A percentile compares a stretch with the other conserved stretches of the same genome.
These are phyloP conservation scores for Drosophila oshimai DNA, from an alignment of 1,140 invertebrate genomes.

Conservation along the genomic window DNA sequence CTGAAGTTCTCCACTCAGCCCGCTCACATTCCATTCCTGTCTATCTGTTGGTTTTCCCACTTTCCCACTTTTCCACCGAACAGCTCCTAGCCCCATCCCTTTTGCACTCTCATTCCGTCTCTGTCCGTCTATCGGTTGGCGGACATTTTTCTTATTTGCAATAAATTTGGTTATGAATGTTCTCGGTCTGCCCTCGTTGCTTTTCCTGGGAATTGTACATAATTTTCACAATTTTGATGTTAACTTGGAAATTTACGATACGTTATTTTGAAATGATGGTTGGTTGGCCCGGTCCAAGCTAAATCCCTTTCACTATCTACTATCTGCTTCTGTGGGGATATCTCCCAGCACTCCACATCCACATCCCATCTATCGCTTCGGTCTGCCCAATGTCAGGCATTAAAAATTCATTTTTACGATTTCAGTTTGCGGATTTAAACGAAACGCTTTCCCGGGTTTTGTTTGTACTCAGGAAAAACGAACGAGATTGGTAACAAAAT, in stretches of 20 bases:
- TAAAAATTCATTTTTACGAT: slow-evolving; percentile 59
- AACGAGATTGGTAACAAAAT: slow-evolving; percentile 15
- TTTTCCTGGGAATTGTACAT: slow-evolving; percentile 72
- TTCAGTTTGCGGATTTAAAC: slow-evolving; percentile 43
- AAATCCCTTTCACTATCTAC: neutral
- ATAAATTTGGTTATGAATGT: slow-evolving; percentile 83
- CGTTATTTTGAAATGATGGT: slow-evolving; percentile 79
- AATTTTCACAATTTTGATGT: slow-evolving; percentile 82
- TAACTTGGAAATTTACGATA: slow-evolving; percentile 81
- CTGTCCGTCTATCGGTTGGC: slow-evolving; percentile 52
- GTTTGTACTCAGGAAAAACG: neutral
- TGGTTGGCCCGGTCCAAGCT: slow-evolving; percentile 7
- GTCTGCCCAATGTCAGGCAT: slow-evolving; percentile 29
- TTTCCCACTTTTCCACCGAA: no score
- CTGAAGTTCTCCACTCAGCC: slow-evolving; percentile 23
- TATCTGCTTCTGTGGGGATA: neutral
- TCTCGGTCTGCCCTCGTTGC: slow-evolving; percentile 46
- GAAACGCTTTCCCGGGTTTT: neutral
- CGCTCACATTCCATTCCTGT: slow-evolving; percentile 23
- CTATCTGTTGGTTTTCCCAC: slow-evolving; percentile 24
- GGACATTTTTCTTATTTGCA: slow-evolving; percentile 82
- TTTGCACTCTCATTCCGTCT: neutral
- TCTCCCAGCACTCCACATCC: slow-evolving; percentile 10
- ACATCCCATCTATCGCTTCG: slow-evolving; percentile 37
- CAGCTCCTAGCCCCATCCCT: neutral